Conservation (phyloP, 2,113 vertebrate genomes). For the Tychaedon coryphoeus region DNA sequence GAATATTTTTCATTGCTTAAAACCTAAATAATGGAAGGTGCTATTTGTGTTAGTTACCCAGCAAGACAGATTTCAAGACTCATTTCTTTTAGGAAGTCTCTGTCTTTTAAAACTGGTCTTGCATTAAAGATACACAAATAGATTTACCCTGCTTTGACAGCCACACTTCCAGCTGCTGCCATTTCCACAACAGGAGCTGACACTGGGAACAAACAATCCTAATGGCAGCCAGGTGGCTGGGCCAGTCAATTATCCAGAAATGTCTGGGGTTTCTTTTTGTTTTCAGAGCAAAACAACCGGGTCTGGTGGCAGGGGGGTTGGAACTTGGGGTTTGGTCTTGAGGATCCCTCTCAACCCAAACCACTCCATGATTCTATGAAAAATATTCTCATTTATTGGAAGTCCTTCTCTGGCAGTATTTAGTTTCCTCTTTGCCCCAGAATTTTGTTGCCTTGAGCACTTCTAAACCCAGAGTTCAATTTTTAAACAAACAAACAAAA, state of each 20-base stretch:
- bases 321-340: accelerated
- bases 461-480: neutral
- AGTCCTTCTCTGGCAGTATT: neutral
- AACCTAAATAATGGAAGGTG: neutral
- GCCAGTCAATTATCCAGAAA: neutral
- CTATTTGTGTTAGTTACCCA: neutral
- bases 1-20: neutral
- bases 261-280: neutral
- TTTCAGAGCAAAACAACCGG: neutral
- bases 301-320: neutral
- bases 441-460: too few species aligned
- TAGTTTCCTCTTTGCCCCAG: neutral
- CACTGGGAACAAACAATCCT: neutral
- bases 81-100: neutral
- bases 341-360: neutral
- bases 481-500: neutral
- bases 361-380: neutral
- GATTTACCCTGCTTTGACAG: neutral
- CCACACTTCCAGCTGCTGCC: neutral
- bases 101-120: neutral
- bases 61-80: neutral
- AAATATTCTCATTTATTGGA: neutral
- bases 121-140: neutral
- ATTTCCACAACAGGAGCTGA: neutral
- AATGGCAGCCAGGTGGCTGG: neutral